Base-by-base conservation (phyloP, 2,888 invertebrate species). In the Fragum sueziense region DNA sequence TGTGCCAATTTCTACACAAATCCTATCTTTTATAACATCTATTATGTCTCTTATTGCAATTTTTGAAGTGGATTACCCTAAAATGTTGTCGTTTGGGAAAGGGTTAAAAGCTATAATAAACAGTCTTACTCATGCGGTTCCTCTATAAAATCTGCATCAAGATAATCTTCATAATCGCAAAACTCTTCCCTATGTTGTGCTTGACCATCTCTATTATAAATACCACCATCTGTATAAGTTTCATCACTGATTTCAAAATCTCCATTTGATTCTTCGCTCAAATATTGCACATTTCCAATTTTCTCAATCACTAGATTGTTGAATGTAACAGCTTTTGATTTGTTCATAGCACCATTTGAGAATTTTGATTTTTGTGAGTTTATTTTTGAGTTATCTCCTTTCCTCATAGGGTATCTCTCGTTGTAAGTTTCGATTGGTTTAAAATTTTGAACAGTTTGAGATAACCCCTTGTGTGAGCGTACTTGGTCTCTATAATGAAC, bases 381-480 rank as follows among this genome's bases (percentile, higher is more conserved):
- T n/a, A n/a, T n/a, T 47, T 20, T 2, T 29, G 70, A 77, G 69
- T 72, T 69, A 52, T 62, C 59, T 61, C 73, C 77, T 73, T 52
- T 69, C 2, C 17, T 25, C 2, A 34, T 34, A 25, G 33, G 33
- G 27, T n/a, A n/a, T 34, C 22, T 65, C 11, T 65, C 41, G 25
- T 37, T 65, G 65, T 33, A 65, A 9, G 65, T 11, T 65, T 41
- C 22, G 17, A n/a, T 34, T 25, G 41, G 41, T 61, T 29, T 33
- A n/a, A 41, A 72, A 22, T 41, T 68, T 27, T 68, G 72, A 74
- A 59, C 51, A 25, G 74, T 67, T 52, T 71, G 68, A 27, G 74
- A 79, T n/a, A 54, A 71, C 20, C 79, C 79, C 52, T 68, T 34
- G 27, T 57, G 74, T 3, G 37, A 37, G 14, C 37, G 7, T 37